Evolutionary conservation across 2,797 vertebrate species (phyloP), one percentile per base, ranked within the genome.

Genomic region (Xenopus petersii): DNA sequence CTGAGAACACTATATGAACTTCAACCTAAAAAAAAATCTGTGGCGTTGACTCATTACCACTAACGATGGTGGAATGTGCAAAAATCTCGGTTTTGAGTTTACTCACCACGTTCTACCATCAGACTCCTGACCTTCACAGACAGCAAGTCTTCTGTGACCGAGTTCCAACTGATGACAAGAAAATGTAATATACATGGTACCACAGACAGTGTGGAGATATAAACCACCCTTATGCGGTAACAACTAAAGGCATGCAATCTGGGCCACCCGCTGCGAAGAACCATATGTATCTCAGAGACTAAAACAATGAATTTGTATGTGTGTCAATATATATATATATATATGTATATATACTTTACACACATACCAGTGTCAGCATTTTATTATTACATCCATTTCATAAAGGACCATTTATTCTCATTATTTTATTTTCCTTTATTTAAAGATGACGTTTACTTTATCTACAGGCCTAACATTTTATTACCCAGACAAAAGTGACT

Each of bases 1-100:
- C 12, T 58, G 51, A 73, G 75, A 73, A 77, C 70, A 77, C 75
- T 77, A 73, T 49, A 12, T 21, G 59, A 63, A 56, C 64, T 4
- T 68, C 64, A 54, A 15, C 55, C 21, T 62, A 47, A 51, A 36
- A 51, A 36, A 21, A 30, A 30, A 66, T 59, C 55, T 71, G 67
- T 59, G 62, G 42, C 64, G 67, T 70, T 64, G 67, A 70, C n/a
- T 63, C 47, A 47, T 56, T 73, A 21, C 60, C 66, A 70, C 70
- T n/a, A 59, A 33, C 21, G 26, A 64, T 13, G 58, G 70, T 69
- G 33, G 70, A 24, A 69, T n/a, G 6, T 69, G 59, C 64, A 73
- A n/a, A 73, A 73, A 24, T 49, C 58, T 73, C 66, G 30, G 49
- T 64, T 78, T 26, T 69, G 61, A 68, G 49, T 63, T 55, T 24